Evolutionary conservation across 2,888 invertebrate species (phyloP), one percentile per base, ranked within the genome.

Genomic region (Drosophila macrospina): DNA sequence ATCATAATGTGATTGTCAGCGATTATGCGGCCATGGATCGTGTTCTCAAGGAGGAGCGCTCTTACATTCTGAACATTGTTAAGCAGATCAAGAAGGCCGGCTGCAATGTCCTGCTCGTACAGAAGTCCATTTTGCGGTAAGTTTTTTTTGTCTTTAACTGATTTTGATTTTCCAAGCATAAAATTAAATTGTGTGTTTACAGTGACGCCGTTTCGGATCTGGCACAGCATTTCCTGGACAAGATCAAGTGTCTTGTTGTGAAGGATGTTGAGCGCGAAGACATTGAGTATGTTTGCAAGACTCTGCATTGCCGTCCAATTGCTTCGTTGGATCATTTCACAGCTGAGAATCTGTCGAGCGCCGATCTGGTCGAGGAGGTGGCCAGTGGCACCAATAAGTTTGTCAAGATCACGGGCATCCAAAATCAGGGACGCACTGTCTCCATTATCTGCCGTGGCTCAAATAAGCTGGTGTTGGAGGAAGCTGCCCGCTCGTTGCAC

Each of bases 1-100:
- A 98, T 89, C 98, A 98, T 93, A 98, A 96, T 91, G 96, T 97
- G 3, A 95, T 99, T 84, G 98, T 99, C 20, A 98, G 98, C 0
- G 99, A 99, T 92, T 99, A 99, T 92, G 95, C 99, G n/a, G 99
- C 99, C 52, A 99, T 99, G 99, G 99, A 99, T 92, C 95, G 99
- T 64, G 98, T 99, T 0, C 92, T 99, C 66, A 97, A 98, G 90
- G 99, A 99, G 92, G 99, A 99, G 92, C 95, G 99, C 55, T 95
- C 97, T 56, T 99, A 99, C 92, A 98, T 99, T 86, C 93, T 99
- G 62, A 99, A 99, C 90, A 98, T 99, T 89, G 98, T 99, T 5
- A 99, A 99, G 92, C 98, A 99, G 92, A 98, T 99, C 78, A 99
- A 99, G 93, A 99, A 99, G 91, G 95, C 98, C 64, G 99, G 99